Conservation (phyloP, 2,888 invertebrate genomes). For the Archips xylosteana region DNA sequence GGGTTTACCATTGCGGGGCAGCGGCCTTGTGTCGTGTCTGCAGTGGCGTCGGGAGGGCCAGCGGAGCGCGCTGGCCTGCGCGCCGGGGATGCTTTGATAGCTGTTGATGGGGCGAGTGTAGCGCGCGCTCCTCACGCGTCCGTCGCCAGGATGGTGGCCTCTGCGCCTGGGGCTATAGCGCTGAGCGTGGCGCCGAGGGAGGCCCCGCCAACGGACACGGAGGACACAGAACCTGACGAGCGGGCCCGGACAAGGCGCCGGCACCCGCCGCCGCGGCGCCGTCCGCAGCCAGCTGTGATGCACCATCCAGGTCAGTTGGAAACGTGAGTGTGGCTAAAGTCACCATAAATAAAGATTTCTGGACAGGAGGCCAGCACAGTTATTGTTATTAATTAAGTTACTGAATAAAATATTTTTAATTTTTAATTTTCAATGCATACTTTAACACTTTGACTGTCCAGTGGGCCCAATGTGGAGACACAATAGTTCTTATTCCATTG, state of each 20-base stretch:
- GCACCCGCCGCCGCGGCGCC: slow-evolving; percentile 75
- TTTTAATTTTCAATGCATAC: too few relatives aligned
- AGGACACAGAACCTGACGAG: slow-evolving; percentile 80
- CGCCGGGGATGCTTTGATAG: slow-evolving; percentile 96
- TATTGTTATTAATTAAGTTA: too few relatives aligned
- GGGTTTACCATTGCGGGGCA: slow-evolving; percentile 99
- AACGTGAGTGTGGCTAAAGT: neutral
- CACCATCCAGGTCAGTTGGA: slow-evolving; percentile 71
- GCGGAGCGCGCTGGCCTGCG: slow-evolving; percentile 96
- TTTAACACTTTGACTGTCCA: too few relatives aligned
- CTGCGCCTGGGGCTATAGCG: slow-evolving; percentile 92
- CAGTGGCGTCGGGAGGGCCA: slow-evolving; percentile 94
- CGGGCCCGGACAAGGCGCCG: slow-evolving; percentile 71
- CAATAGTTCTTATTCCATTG: too few relatives aligned
- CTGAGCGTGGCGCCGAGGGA: slow-evolving; percentile 91
- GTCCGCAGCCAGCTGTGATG: slow-evolving; percentile 66
- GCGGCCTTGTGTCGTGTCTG: slow-evolving; percentile 97
- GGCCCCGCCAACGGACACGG: slow-evolving; percentile 77
- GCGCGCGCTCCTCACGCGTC: slow-evolving; percentile 97
- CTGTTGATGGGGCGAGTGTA: slow-evolving; percentile 96
- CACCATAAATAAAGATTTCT: too few relatives aligned
- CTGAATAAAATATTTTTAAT: too few relatives aligned
- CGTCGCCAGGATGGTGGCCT: slow-evolving; percentile 95
- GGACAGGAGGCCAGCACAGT: too few relatives aligned
- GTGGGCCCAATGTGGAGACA: too few relatives aligned